These are phyloP conservation scores for Puma concolor DNA, from an alignment of 2,113 vertebrate genomes.

Conservation along the genomic window DNA sequence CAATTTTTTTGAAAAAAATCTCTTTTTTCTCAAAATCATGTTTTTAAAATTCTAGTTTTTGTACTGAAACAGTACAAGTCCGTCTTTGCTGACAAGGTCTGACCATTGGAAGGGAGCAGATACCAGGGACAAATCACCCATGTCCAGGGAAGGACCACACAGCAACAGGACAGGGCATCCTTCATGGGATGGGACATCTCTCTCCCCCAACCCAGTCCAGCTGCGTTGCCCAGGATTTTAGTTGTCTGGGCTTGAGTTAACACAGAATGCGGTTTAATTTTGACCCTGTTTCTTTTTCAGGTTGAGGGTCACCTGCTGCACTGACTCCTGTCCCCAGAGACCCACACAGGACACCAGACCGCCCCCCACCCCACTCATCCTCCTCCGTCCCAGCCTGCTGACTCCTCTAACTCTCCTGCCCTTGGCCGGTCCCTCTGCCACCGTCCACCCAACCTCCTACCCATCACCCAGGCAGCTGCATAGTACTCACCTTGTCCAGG, in stretches of 20 bases:
- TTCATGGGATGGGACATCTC: accelerated
- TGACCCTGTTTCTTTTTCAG: accelerated
- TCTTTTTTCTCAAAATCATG: neutral
- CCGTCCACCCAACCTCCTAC: accelerated
- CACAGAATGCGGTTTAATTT: accelerated
- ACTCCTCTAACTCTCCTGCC: neutral
- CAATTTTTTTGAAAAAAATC: neutral
- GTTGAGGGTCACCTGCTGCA: neutral
- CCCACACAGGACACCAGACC: accelerated
- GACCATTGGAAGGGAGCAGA: no score
- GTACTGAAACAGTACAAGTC: neutral
- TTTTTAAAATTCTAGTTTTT: neutral
- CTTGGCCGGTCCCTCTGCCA: accelerated
- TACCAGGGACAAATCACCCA: accelerated
- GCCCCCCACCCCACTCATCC: accelerated
- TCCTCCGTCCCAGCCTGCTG: no score
- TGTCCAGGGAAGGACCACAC: accelerated
- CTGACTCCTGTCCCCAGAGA: accelerated
- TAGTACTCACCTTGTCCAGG: no score
- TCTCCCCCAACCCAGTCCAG: accelerated
- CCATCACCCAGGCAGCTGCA: accelerated
- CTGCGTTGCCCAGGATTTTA: accelerated
- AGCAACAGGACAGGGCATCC: accelerated
- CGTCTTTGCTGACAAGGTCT: neutral
- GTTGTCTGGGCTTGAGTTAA: neutral